A percentile compares a stretch with the other conserved stretches of the same genome.
Evolutionary conservation across 2,113 vertebrate species (phyloP).

Genomic region (Tupaia tana): DNA sequence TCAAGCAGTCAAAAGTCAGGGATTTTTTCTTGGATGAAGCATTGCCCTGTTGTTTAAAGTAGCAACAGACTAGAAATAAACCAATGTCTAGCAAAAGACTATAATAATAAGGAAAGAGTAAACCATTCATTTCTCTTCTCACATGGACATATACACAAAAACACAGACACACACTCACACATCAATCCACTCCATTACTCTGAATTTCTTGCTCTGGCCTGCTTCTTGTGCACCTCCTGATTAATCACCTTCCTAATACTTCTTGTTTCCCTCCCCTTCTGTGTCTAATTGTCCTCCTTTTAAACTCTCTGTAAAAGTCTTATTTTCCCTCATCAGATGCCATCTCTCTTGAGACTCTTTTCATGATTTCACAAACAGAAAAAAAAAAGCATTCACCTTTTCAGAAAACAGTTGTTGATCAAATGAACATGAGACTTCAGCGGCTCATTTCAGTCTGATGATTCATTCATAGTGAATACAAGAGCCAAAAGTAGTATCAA

Average conservation of each 20-base stretch:
- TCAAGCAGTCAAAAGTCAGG: too few relatives aligned
- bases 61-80: background rate
- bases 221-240: background rate
- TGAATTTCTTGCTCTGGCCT: background rate
- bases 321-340: background rate
- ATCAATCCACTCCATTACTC: background rate
- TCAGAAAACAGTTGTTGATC: background rate
- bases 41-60: background rate
- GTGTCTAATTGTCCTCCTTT: background rate
- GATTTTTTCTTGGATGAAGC: background rate
- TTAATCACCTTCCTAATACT: background rate
- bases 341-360: background rate
- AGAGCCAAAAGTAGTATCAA: background rate
- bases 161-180: background rate
- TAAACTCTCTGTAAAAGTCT: background rate
- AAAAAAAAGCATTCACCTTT: conserved; percentile 2
- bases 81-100: background rate
- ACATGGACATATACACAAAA: background rate
- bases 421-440: background rate
- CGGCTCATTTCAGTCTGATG: background rate
- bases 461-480: background rate
- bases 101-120: background rate
- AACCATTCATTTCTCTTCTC: background rate
- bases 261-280: background rate
- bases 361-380: background rate